Evolutionary conservation across 1,140 invertebrate genomes (phyloP), one percentile per base, ranked within the genome.

Genomic region (Heliothis virescens): DNA sequence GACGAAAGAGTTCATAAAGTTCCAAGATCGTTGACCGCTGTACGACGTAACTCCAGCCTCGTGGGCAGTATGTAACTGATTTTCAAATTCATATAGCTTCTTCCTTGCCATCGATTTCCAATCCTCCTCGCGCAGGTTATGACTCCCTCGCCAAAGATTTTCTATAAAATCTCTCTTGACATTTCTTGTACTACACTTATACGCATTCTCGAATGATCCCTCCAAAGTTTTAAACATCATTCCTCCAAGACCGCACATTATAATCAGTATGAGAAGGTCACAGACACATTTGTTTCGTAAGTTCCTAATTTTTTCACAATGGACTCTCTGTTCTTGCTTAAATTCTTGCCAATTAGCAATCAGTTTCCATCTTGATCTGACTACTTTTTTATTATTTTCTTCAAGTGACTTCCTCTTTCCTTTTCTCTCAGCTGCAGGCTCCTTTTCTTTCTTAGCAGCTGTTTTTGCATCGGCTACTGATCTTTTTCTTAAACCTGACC

Each of bases 1-100:
- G 79, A 99, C 97, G 74, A 99, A 96, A 0, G 98, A 97, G 91
- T 99, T 99, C 92, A 98, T 96, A 94, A 99, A 99, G 85, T 97
- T 98, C 98, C 99, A 99, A 12, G 97, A 97, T 85, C 96, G 96
- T 84, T 97, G 96, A 4, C 98, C 98, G 60, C 97, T 98, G 87
- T 98, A 98, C 0, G 96, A 96, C 21, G 96, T 96, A 13, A 98
- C 96, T 0, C 97, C 98, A 9, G 97, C 96, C 85, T 98, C 97
- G 83, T 97, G 97, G 10, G 98, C 97, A 4, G 96, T 96, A 83
- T 98, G 97, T 13, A 99, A 93, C 90, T 99, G 97, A 73, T 98
- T 96, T 90, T 99, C 98, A 87, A 98, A 99, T 60, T 97, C 97
- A 91, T 97, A 96, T 21, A 99, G 88, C 87, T 97, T 97, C 79